Evolutionary conservation across 1,140 invertebrate genomes (phyloP).

Genomic region (Drosophila watanabei): DNA sequence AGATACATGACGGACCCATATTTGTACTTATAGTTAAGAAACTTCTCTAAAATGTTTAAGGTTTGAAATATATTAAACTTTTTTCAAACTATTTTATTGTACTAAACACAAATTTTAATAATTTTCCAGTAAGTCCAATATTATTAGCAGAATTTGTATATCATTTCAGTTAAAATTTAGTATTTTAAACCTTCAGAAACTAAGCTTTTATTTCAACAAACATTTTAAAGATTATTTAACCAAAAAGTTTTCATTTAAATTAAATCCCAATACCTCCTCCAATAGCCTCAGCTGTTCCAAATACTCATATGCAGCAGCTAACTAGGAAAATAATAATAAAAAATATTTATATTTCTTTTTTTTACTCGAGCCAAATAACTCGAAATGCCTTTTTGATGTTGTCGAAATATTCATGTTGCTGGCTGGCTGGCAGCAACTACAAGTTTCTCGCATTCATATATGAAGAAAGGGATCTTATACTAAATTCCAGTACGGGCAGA

Average conservation of each 20-base stretch:
- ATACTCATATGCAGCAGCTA: conserved; percentile 44
- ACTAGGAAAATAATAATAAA: conserved; percentile 76
- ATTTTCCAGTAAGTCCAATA: background rate
- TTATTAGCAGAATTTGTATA: background rate
- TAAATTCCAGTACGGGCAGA: conserved; percentile 78
- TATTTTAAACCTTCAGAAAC: background rate
- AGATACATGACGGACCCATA: background rate
- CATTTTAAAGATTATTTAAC: background rate
- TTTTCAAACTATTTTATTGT: background rate
- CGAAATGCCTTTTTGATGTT: conserved; percentile 81
- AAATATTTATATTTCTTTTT: conserved; percentile 39
- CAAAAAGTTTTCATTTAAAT: background rate
- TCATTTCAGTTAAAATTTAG: background rate
- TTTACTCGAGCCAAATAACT: conserved; percentile 69
- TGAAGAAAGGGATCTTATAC: conserved; percentile 82
- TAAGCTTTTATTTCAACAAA: background rate
- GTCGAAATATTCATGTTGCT: conserved; percentile 71
- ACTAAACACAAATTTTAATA: background rate
- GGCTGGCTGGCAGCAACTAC: conserved; percentile 46
- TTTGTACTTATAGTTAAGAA: background rate
- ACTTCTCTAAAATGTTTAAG: background rate
- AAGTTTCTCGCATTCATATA: conserved; percentile 78
- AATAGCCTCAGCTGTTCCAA: conserved; percentile 4
- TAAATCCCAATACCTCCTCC: background rate
- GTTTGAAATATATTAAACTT: too few relatives aligned